A percentile compares a stretch with the other conserved stretches of the same genome.
phyloP scores from a whole-genome alignment of 2,113 vertebrate species.

The Camarhynchus parvulus region DNA sequence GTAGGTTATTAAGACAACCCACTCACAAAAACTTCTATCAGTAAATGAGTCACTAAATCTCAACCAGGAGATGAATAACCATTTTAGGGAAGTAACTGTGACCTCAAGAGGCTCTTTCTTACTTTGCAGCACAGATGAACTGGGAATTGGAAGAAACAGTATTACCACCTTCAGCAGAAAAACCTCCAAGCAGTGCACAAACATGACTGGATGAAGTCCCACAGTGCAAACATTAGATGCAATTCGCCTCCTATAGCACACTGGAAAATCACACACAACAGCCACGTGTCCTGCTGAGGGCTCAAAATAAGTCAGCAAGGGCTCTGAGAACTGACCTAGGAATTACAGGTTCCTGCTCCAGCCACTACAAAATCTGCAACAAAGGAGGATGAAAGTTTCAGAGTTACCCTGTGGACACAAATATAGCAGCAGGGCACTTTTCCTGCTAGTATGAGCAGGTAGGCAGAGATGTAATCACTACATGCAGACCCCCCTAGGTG shows the following conservation, averaged over 20 bases:
- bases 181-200: neutral
- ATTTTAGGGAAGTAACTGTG: neutral
- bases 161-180: neutral
- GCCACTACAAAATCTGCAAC: neutral
- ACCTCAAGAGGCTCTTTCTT: conserved; percentile 17
- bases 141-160: neutral
- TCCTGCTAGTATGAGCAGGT: neutral
- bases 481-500: neutral
- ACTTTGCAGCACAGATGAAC: neutral
- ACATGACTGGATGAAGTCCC: neutral
- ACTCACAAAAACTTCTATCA: neutral
- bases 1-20: neutral
- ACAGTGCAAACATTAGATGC: neutral
- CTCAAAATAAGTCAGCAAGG: neutral
- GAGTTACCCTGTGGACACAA: neutral
- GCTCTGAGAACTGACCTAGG: neutral
- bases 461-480: neutral
- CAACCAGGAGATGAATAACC: neutral
- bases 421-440: neutral
- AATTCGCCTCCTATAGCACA: neutral
- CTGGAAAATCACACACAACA: neutral
- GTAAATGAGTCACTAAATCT: neutral
- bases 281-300: neutral
- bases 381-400: neutral
- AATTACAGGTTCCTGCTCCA: neutral